Percentiles rank a stretch among this genome's conserved stretches.
Conservation (phyloP, 1,140 invertebrate genomes). For the Leptonema lineaticorne region DNA sequence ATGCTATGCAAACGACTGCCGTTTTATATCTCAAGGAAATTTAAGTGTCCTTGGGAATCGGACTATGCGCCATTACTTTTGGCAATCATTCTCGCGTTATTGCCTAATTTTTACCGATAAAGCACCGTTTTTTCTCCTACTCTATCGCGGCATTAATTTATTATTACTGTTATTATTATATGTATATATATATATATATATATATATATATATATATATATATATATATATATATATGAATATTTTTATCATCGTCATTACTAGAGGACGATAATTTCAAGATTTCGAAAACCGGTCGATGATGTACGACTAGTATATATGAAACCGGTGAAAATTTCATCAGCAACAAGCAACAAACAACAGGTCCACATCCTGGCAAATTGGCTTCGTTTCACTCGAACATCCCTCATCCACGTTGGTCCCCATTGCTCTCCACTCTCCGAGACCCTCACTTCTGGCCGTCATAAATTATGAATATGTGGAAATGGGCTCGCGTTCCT, state of each 20-base stretch:
- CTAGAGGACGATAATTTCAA: background rate
- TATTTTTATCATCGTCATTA: background rate
- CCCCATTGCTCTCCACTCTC: background rate
- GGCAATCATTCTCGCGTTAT: constrained; percentile 1
- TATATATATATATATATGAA: background rate
- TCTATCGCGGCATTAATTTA: too few species aligned
- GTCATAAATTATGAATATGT: constrained; percentile 29
- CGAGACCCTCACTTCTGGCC: background rate
- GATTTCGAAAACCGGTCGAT: background rate
- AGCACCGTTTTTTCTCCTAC: background rate
- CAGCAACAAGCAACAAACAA: background rate
- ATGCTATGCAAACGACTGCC: constrained; percentile 9
- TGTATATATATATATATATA: background rate
- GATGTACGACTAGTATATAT: background rate
- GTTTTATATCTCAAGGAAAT: constrained; percentile 16
- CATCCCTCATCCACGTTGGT: background rate
- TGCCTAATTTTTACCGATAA: background rate
- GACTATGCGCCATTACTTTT: background rate
- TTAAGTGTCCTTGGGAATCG: constrained; percentile 11
- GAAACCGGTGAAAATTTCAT: constrained; percentile 8
- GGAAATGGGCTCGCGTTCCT: constrained; percentile 24
- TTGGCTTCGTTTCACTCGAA: background rate
- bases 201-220: background rate
- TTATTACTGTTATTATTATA: too few species aligned
- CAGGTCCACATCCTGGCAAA: constrained; percentile 8